Conservation (phyloP, 2,888 invertebrate genomes). For the Chymomyza fuscimana region DNA sequence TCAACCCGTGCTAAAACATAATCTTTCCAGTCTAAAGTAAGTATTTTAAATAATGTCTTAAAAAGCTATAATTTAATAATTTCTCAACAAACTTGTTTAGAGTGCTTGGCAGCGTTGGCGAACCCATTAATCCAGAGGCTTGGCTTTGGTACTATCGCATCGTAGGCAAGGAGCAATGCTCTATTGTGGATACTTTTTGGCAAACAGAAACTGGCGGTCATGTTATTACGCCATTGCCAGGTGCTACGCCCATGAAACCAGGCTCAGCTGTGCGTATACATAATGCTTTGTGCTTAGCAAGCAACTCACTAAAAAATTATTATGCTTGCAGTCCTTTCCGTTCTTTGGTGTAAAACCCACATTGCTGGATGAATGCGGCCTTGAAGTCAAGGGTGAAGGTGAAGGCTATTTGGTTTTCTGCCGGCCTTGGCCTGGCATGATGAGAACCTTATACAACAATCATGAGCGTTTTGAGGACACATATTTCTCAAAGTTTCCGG, state of each 20-base stretch:
- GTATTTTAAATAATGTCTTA: slow-evolving; percentile 24
- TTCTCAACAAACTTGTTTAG: slow-evolving; percentile 81
- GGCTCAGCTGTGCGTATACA: slow-evolving; percentile 92
- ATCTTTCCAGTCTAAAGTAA: slow-evolving; percentile 76
- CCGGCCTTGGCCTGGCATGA: slow-evolving; percentile 98
- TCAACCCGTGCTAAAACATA: slow-evolving; percentile 87
- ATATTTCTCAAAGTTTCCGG: slow-evolving; percentile 97
- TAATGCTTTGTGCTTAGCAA: background rate
- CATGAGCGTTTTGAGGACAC: slow-evolving; percentile 94
- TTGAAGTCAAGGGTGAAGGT: slow-evolving; percentile 90
- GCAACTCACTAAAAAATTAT: background rate
- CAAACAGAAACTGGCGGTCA: slow-evolving; percentile 99
- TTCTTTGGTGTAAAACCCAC: slow-evolving; percentile 97
- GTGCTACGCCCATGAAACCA: slow-evolving; percentile 97
- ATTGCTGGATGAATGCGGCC: slow-evolving; percentile 92
- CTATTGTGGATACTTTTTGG: slow-evolving; percentile 99
- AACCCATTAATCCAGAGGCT: slow-evolving; percentile 99
- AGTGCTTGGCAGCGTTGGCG: slow-evolving; percentile 97
- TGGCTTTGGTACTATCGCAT: slow-evolving; percentile 97
- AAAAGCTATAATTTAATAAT: background rate
- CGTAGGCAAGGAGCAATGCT: slow-evolving; percentile 90
- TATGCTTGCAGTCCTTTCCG: slow-evolving; percentile 88
- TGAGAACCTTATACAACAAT: slow-evolving; percentile 95
- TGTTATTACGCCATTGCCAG: slow-evolving; percentile 96
- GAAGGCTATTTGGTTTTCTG: slow-evolving; percentile 97